Evolutionary conservation across 1,140 invertebrate genomes (phyloP), one percentile per base, ranked within the genome.

Genomic region (Micrasema longulum): DNA sequence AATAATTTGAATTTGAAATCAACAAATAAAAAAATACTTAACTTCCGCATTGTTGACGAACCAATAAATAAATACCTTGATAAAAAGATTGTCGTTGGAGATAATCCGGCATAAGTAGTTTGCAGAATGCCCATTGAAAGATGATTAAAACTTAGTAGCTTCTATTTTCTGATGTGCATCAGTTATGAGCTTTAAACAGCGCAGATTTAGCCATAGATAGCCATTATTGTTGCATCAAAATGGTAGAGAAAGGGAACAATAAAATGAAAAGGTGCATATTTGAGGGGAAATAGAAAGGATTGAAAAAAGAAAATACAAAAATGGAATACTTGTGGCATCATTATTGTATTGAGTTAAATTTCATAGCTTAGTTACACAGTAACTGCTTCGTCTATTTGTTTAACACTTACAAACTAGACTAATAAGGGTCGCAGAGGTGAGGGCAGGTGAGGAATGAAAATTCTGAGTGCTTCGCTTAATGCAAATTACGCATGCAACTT

Each of bases 341-440:
- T 88, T 88, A 87, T 87, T 87, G 85, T 88, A 87, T 87, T 87
- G 84, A 81, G 82, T 83, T 84, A 83, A 85, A 82, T 84, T 84
- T 84, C 83, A 77, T 84, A 87, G 84, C 84, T 81, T 85, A 87
- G 86, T 88, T 88, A 88, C 87, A 88, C 84, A 88, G 87, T 88
- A 88, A 88, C 87, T 86, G 87, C 86, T 82, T 82, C 82, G 82
- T 78, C 75, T 76, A 77, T 76, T 76, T 66, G 80, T 83, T 87
- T 84, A 87, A 87, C 86, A 87, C 85, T 87, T 87, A 87, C 76
- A 72, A 87, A 86, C 85, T 87, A 64, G 45, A 64, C 60, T 64
- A 64, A 63, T 60, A 43, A 43, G 38, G 31, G 31, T 55, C 9
- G 18, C 45, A 48, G 47, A 48, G 4, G 18, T 0, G 18, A 11